A percentile compares a stretch with the other conserved stretches of the same genome.
phyloP scores from a whole-genome alignment of 1,140 invertebrate genomes.

The Delia radicum region DNA sequence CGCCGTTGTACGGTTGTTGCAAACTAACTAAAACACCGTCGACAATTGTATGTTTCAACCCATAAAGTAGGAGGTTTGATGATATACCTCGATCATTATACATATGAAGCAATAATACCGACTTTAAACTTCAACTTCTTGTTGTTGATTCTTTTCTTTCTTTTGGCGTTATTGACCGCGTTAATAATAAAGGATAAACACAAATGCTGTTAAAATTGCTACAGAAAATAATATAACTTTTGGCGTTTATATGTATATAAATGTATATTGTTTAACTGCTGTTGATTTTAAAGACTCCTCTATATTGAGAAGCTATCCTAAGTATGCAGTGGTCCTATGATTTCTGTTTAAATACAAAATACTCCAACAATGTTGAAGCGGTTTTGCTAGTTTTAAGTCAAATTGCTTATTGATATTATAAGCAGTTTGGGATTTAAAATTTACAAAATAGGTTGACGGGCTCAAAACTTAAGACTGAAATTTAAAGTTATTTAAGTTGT shows the following conservation, averaged over 20 bases:
- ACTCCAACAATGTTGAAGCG: too few species aligned
- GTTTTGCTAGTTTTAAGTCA: too few species aligned
- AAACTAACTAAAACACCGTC: slow-evolving; percentile 6
- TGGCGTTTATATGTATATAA: not conserved
- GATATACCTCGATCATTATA: slow-evolving; percentile 44
- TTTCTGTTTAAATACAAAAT: too few species aligned
- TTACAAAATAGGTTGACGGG: too few species aligned
- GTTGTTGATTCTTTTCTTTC: not conserved
- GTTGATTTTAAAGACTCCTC: not conserved
- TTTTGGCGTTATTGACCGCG: not conserved
- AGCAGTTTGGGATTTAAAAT: too few species aligned
- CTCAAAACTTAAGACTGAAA: too few species aligned
- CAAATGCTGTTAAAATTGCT: slow-evolving; percentile 1
- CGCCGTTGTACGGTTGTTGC: not conserved
- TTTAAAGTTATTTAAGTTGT: too few species aligned
- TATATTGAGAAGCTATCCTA: not conserved
- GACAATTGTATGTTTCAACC: slow-evolving; percentile 21
- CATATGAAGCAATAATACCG: slow-evolving; percentile 6
- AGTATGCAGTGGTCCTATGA: too few species aligned
- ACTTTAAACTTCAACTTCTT: not conserved
- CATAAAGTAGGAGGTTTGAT: slow-evolving; percentile 52
- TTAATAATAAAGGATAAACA: not conserved
- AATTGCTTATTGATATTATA: too few species aligned
- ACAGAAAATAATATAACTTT: not conserved
- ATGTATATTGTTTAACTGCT: not conserved